Evolutionary conservation across 2,113 vertebrate species (phyloP).

Genomic region (Pipa parva): DNA sequence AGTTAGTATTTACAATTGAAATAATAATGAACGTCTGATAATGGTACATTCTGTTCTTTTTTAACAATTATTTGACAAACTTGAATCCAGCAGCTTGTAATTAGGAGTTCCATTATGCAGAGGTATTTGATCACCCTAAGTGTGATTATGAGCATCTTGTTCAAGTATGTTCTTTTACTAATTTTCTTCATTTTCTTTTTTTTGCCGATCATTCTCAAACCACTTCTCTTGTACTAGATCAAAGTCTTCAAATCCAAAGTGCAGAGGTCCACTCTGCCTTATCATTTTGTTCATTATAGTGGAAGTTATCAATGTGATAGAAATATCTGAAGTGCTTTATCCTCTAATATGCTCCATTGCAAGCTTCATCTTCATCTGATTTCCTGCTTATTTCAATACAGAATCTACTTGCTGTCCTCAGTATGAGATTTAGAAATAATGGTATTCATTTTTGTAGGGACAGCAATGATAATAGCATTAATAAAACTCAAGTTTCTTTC

Average conservation of each 20-base stretch:
- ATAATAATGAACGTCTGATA: constrained; percentile 38
- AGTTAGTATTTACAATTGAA: constrained; percentile 23
- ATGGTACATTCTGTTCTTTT: constrained; percentile 48
- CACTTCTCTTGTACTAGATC: constrained; percentile 65
- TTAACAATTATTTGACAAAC: constrained; percentile 50
- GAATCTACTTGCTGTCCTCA: constrained; percentile 12
- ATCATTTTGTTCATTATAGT: constrained; percentile 55
- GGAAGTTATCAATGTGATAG: constrained; percentile 53
- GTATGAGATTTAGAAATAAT: constrained; percentile 28
- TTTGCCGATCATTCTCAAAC: constrained; percentile 61
- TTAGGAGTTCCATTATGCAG: constrained; percentile 52
- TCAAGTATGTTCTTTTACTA: constrained; percentile 55
- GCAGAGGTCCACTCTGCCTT: constrained; percentile 57
- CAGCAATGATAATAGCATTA: constrained; percentile 29
- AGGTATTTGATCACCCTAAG: constrained; percentile 58
- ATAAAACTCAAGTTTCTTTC: constrained; percentile 9
- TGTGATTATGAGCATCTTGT: constrained; percentile 60
- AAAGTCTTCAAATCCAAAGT: constrained; percentile 64
- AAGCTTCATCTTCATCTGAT: constrained; percentile 45
- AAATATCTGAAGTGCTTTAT: constrained; percentile 48
- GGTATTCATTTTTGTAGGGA: constrained; percentile 19
- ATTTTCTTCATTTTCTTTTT: constrained; percentile 56
- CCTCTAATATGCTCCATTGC: constrained; percentile 52
- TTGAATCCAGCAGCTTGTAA: constrained; percentile 51
- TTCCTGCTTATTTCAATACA: constrained; percentile 51